These are phyloP conservation scores for Tetragonula clypearis DNA, from an alignment of 1,140 invertebrate genomes.

Conservation along the genomic window DNA sequence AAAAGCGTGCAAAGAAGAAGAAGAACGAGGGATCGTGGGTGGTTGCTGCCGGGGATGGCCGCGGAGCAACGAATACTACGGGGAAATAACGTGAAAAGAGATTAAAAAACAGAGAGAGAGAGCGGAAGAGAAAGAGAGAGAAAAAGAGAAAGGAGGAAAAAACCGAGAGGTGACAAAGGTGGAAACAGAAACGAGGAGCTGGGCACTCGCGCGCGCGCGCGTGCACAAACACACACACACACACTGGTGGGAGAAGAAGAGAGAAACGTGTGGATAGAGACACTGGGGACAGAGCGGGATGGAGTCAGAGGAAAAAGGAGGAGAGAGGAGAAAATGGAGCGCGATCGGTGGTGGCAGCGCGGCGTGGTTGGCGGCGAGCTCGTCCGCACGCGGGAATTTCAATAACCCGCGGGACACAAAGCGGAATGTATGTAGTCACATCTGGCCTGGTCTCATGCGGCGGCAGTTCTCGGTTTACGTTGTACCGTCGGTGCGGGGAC, in stretches of 20 bases:
- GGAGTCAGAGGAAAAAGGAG: conserved; percentile 74
- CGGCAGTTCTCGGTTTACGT: conserved; percentile 73
- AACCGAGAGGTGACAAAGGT: neutral
- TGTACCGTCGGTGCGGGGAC: conserved; percentile 69
- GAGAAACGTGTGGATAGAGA: neutral
- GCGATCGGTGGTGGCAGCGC: conserved; percentile 40
- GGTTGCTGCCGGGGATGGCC: neutral
- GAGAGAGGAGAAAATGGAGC: conserved; percentile 50
- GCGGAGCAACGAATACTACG: neutral
- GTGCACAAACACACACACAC: no score
- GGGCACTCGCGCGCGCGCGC: no score
- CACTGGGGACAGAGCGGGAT: conserved; percentile 31
- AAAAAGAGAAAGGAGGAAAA: neutral
- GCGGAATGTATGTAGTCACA: conserved; percentile 74
- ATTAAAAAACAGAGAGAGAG: conserved; percentile 11
- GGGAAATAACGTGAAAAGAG: conserved; percentile 26
- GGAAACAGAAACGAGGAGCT: neutral
- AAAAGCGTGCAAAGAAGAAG: conserved; percentile 5
- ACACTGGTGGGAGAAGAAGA: neutral
- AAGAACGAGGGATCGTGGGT: neutral
- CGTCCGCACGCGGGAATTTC: conserved; percentile 72
- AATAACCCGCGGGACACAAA: conserved; percentile 77
- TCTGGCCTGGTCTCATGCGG: conserved; percentile 77
- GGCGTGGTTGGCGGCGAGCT: conserved; percentile 33
- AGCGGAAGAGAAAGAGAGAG: neutral